Base-by-base conservation (phyloP, 2,888 invertebrate species). In the Drosophila nr. medialis region DNA sequence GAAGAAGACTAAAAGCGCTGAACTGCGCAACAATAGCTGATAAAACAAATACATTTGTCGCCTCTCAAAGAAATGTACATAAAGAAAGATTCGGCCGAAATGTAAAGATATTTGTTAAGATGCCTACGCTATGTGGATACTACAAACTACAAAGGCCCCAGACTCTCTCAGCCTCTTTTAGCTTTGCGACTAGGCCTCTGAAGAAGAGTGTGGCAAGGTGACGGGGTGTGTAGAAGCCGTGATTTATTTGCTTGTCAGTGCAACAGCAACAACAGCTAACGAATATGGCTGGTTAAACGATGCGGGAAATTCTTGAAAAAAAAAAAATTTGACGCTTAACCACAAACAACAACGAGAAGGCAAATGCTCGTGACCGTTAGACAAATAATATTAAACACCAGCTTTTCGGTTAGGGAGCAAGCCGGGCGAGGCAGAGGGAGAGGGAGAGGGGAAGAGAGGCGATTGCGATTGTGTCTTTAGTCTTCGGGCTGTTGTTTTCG, bases 1-100 rank as follows among this genome's bases (percentile, higher is more conserved):
- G 18, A 56, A 55, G 40, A 55, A 62, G 21, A 21, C 42, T 8
- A 42, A 72, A 66, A 56, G 24, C 50, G 38, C 11, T 48, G 64
- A 76, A 72, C 76, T 62, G 77, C 63, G 77, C 79, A 79, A 79
- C 79, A 85, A 85, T 88, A 85, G 84, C 89, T 88, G 84, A 85
- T 85, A 88, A 85, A 85, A 85, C 89, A 85, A 85, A 85, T 85
- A 85, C 84, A 85, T 85, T 85, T 85, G 89, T 88, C 89, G 89
- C 84, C 84, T 84, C 80, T 70, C 62, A 80, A 79, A 79, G 77
- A 80, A 78, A 78, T 78, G 77, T 80, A 78, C 77, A 77, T 79
- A 77, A 77, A 75, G 68, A 59, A 75, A 78, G 77, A 78, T 84
- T 81, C 74, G 77, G 82, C 75, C 77, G 76, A 82, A 85, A 86